Evolutionary conservation across 2,888 invertebrate genomes (phyloP), one percentile per base, ranked within the genome.

Genomic region (Aplocera efformata): DNA sequence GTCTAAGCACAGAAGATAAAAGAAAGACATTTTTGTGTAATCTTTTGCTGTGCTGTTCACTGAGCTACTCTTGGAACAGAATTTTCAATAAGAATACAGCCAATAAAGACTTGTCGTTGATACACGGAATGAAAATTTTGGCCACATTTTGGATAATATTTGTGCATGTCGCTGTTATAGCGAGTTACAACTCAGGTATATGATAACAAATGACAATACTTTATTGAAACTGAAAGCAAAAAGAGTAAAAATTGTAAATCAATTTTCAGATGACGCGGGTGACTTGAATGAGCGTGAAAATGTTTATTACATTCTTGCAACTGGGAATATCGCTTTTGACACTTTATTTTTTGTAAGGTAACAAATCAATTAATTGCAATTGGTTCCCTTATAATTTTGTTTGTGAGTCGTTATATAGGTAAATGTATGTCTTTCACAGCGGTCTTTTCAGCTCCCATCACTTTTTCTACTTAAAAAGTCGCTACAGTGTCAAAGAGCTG

Each of bases 101-200:
- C 6, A 83, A 79, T 38, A 89, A 89, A 44, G 89, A 90, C 31
- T 53, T 91, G 37, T 76, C 88, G 1, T 67, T 89, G 6, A 88
- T 93, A 28, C 92, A 93, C 56, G 90, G 90, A 0, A 63, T 93
- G 46, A 90, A 91, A 63, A 89, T 92, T 8, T 60, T 91, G 2
- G 90, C 92, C 28, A 91, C 93, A 47, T 78, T 92, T 29, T 92
- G 93, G 90, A 88, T 93, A 6, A 91, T 93, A 48, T 85, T 91
- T 41, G 82, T 91, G 4, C 91, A 92, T 56, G 89, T 91, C 1
- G 84, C 90, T 26, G 89, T 92, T 21, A 83, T 92, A 8, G 90
- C 91, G 10, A 91, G 91, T 63, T 92, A 92, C 72, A 89, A 92
- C 66, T 90, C 92, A 69, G 90, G 90, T 90, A 67, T 17, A 17